phyloP scores from a whole-genome alignment of 1,140 invertebrate species.

The Drosophila gunungcola region DNA sequence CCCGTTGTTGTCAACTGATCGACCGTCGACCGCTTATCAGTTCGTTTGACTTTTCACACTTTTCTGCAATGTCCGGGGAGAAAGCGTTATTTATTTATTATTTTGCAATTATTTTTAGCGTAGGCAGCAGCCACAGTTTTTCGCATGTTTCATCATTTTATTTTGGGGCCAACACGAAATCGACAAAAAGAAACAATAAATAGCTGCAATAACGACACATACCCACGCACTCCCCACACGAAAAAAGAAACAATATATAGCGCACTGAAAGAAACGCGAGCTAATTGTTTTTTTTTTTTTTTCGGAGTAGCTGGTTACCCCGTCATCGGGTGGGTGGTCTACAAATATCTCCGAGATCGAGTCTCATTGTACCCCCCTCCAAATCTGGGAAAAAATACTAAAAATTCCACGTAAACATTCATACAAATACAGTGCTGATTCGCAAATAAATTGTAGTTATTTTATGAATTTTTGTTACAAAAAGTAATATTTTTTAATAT shows the following conservation, averaged over 20 bases:
- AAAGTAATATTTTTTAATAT: too few relatives aligned
- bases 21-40: conserved; percentile 11
- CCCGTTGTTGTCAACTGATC: conserved; percentile 46
- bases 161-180: conserved; percentile 65
- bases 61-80: conserved; percentile 12
- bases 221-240: conserved; percentile 1
- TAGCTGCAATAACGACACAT: conserved; percentile 7
- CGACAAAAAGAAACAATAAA: conserved; percentile 7
- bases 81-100: conserved; percentile 11
- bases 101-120: conserved; percentile 59
- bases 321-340: neutral
- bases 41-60: conserved; percentile 25
- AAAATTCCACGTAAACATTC: conserved; percentile 7
- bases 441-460: neutral
- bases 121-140: conserved; percentile 51
- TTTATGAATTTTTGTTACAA: too few relatives aligned
- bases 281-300: neutral
- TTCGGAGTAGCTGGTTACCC: conserved; percentile 25
- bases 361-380: conserved; percentile 1
- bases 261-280: neutral
- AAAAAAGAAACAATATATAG: neutral
- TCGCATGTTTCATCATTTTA: conserved; percentile 72
- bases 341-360: conserved; percentile 3
- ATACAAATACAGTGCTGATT: neutral
- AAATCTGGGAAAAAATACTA: conserved; percentile 7